These are phyloP conservation scores for Rhincodon typus DNA, from an alignment of 2,797 vertebrate species.

Conservation along the genomic window DNA sequence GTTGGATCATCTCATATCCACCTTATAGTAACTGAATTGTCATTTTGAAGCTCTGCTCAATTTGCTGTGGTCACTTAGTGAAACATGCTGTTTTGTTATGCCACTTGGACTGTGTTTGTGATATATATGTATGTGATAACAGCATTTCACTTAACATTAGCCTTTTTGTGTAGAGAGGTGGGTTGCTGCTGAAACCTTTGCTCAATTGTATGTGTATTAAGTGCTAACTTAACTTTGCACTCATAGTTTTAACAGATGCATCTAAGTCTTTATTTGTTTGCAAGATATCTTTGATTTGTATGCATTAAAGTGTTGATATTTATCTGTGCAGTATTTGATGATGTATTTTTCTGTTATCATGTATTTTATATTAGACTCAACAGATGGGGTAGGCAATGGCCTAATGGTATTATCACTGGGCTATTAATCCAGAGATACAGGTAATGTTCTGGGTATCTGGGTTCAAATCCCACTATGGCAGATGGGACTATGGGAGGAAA, in stretches of 20 bases:
- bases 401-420: too few species aligned
- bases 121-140: neutral
- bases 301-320: neutral
- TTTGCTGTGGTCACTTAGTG: neutral
- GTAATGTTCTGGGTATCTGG: too few species aligned
- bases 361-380: neutral
- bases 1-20: neutral
- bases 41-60: neutral
- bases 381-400: too few species aligned
- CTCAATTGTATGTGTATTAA: neutral
- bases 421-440: too few species aligned
- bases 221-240: neutral
- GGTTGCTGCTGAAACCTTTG: neutral
- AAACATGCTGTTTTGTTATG: neutral
- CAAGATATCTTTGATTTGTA: neutral
- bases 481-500: too few species aligned
- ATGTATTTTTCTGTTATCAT: too few species aligned
- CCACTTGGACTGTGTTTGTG: neutral
- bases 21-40: neutral
- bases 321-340: neutral
- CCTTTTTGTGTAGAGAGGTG: neutral
- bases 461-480: too few species aligned
- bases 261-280: neutral
- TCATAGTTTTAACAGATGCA: neutral
- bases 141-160: neutral